Conservation (phyloP, 1,140 invertebrate genomes). For the Diabrotica undecimpunctata region DNA sequence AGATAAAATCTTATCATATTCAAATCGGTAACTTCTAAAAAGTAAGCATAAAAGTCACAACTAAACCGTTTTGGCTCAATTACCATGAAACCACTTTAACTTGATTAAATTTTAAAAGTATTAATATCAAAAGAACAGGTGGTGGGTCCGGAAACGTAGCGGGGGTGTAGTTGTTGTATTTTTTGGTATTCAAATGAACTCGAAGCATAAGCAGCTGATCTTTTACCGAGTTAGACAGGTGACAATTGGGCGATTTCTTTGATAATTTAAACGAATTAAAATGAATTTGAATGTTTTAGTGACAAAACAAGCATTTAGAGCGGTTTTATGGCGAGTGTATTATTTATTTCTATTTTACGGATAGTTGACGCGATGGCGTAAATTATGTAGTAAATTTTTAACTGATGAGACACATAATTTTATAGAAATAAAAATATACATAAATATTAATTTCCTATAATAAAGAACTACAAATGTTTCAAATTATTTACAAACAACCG, state of each 20-base stretch:
- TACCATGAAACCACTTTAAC: too few species aligned
- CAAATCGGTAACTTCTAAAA: too few species aligned
- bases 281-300: neutral
- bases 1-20: too few species aligned
- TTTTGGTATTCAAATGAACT: conserved; percentile 15
- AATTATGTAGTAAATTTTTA: neutral
- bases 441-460: too few species aligned
- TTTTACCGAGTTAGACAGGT: conserved; percentile 9
- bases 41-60: too few species aligned
- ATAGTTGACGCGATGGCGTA: neutral
- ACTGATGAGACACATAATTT: too few species aligned
- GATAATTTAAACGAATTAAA: neutral
- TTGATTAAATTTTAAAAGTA: conserved; percentile 3
- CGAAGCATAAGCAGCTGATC: conserved; percentile 8
- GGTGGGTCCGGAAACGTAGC: conserved; percentile 10
- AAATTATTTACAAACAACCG: too few species aligned
- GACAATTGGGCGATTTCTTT: neutral
- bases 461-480: too few species aligned
- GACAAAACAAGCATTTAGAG: neutral
- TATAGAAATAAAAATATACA: neutral
- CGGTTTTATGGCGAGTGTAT: neutral
- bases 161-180: conserved; percentile 10
- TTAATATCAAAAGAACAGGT: conserved; percentile 14
- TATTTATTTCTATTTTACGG: neutral
- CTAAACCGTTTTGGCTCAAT: too few species aligned